Evolutionary conservation across 2,888 invertebrate species (phyloP), one percentile per base, ranked within the genome.

Genomic region (Sinhomidia bicolor): DNA sequence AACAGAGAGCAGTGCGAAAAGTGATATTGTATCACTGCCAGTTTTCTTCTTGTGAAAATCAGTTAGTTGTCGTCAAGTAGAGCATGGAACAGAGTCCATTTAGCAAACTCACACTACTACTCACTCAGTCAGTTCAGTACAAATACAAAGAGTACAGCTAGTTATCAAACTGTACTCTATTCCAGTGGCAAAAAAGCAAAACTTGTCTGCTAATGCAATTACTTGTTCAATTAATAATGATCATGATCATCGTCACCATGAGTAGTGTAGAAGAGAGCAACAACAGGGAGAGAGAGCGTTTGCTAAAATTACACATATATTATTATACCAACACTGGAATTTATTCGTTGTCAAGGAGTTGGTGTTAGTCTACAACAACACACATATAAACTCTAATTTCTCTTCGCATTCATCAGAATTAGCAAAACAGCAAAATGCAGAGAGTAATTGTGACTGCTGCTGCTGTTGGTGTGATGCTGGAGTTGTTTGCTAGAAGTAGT

Each of bases 211-310:
- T 76, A 76, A 88, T 78, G 41, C 54, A 80, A 88, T 88, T 88
- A 83, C 88, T 78, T 54, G 82, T 88, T 78, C 88, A 88, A 88
- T 88, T 88, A 82, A 88, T 83, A 68, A 76, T 85, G 54, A 54
- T 76, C 76, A 76, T 76, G 23, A 76, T 26, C 54, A n/a, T 51
- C 41, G 44, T 41, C 36, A 32, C 1, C 29, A n/a, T 1, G 4
- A 14, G 32, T 26, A 44, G 47, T 47, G 47, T 14, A 41, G 41
- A 10, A 9, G 12, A n/a, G 54, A 54, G 41, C 68, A 36, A 36
- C 60, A 60, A 26, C 26, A 60, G 14, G 51, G 4, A 62, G 7
- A 51, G 10, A 54, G 76, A 51, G 51, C 12, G 62, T 51, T 76
- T 47, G 29, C 51, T 51, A 17, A 51, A n/a, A 76, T 51, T 51